phyloP scores from a whole-genome alignment of 2,888 invertebrate species.

The Agrypnus murinus region DNA sequence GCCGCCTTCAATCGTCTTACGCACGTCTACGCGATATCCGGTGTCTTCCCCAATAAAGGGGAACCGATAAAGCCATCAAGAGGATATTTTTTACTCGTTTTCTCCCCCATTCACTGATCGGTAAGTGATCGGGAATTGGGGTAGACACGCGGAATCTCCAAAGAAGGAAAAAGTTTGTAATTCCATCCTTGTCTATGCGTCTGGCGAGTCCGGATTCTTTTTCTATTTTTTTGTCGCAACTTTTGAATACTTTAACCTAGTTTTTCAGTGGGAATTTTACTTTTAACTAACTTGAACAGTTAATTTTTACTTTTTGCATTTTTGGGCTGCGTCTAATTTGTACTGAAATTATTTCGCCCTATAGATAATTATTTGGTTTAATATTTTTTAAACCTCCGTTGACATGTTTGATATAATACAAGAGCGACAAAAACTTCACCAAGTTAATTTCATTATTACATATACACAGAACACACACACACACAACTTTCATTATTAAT shows the following conservation, averaged over 20 bases:
- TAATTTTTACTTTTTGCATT: not conserved
- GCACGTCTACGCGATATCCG: constrained; percentile 51
- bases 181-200: constrained; percentile 37
- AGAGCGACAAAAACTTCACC: constrained; percentile 22
- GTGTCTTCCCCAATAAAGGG: constrained; percentile 55
- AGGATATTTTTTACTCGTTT: constrained; percentile 55
- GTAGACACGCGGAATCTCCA: constrained; percentile 50
- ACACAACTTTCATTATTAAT: constrained; percentile 25
- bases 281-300: not conserved
- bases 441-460: constrained; percentile 26
- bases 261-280: constrained; percentile 23
- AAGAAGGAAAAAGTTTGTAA: constrained; percentile 42
- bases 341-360: not conserved
- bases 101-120: constrained; percentile 54
- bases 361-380: not conserved
- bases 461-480: too few species aligned
- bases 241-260: constrained; percentile 52
- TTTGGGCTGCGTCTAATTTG: not conserved
- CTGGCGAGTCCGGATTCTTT: constrained; percentile 41
- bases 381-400: constrained; percentile 5
- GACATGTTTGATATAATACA: constrained; percentile 6
- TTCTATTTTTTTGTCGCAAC: constrained; percentile 36
- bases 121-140: constrained; percentile 59
- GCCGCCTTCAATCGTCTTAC: constrained; percentile 51
- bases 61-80: constrained; percentile 58